Evolutionary conservation across 2,113 vertebrate genomes (phyloP), one percentile per base, ranked within the genome.

Genomic region (Cairina moschata): DNA sequence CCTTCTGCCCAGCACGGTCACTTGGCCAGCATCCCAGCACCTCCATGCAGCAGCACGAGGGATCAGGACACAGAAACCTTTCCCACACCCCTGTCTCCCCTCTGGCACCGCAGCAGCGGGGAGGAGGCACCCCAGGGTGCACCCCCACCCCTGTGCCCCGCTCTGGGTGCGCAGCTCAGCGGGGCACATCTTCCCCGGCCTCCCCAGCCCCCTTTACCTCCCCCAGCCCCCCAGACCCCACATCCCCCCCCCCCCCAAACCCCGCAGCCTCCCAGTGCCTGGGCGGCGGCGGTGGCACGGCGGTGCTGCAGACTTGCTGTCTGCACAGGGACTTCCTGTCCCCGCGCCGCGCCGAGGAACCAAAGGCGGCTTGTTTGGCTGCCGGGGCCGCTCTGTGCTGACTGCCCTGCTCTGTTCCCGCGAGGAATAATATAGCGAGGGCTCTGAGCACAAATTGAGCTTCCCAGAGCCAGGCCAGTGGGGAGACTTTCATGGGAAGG

Each of bases 261-360:
- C n/a, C 31, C 42, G 3, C 46, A 48, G 10, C 50, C 38, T 59
- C 69, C 69, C 59, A 29, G 31, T 8, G 2, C 69, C 36, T 23
- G 10, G 9, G 62, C 78, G 29, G 34, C 92, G 52, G 86, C 18
- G 55, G 76, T 92, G 85, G 91, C 94, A 91, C 26, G 69, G 76
- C 80, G 66, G 69, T 25, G 87, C 92, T 75, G 97, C 97, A 98
- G 98, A 98, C 98, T 97, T 96, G 96, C 73, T 98, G 98, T 98
- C 98, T 98, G 98, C 97, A 60, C 72, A 55, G 98, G 98, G 98
- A 98, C 98, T 98, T 98, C 98, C 98, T 96, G 97, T 98, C 97
- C 97, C 98, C 82, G 78, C 89, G 92, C 97, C 94, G 95, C 92
- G 96, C 89, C 73, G 83, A 76, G 83, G 92, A 95, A 98, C 59